Base-by-base conservation (phyloP, 1,140 invertebrate genomes). In the Gonatopus flavifemur region DNA sequence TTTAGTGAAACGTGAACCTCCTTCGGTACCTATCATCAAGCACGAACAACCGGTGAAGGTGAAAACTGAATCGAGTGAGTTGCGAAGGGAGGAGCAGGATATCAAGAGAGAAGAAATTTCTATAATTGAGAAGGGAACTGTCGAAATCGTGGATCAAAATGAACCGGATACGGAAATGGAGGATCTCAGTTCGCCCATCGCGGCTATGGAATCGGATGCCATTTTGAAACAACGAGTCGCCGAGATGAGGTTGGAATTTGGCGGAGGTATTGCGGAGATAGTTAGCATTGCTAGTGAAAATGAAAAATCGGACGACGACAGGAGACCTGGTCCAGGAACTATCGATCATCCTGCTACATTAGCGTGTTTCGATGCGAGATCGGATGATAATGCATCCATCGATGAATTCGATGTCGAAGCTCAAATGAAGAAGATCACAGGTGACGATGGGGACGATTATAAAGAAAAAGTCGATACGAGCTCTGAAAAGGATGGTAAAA, bases 191-290 rank as follows among this genome's bases (percentile, higher is more conserved):
- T 78, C 72, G 31, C 71, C 71, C 0, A 59, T 69, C 7, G 63
- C 66, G 20, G 36, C 56, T 0, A 63, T 79, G 42, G 77, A 79
- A 50, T 69, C 76, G 0, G 78, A 80, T 22, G 61, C 64, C 9
- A 62, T 72, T 30, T 43, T 78, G 4, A 77, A 79, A 22, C 70
- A 79, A 47, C 56, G 74, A 4, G 69, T 72, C 3, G 69, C 67
- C 4, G 72, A 81, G 38, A 73, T 80, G 70, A 68, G 70, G 43
- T 62, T 80, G 10, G 77, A 80, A 44, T 80, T 76, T 37, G 64
- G 62, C n/a, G 70, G 66, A 24, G 53, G 57, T 37, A 53, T 76
- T 6, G 46, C 24, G 1, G 54, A 59, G 9, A 52, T 64, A 3
- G 41, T 62, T 0, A 59, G 54, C 13, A 22, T 51, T 10, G 32